These are phyloP conservation scores for Metopolophium dirhodum DNA, from an alignment of 1,140 invertebrate genomes.

Conservation along the genomic window DNA sequence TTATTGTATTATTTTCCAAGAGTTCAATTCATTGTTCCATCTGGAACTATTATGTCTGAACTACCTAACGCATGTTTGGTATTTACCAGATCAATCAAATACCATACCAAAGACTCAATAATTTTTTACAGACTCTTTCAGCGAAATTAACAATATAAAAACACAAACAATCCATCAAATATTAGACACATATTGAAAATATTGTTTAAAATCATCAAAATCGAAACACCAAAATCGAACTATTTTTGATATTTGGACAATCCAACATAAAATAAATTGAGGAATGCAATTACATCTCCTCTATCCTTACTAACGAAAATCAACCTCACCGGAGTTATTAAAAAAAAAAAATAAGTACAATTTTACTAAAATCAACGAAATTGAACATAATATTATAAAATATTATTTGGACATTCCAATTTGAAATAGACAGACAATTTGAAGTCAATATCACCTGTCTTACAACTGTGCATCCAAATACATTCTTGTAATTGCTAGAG, in stretches of 20 bases:
- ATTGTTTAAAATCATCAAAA: neutral
- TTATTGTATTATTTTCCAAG: neutral
- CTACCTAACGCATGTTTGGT: neutral
- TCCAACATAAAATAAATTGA: neutral
- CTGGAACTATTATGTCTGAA: neutral
- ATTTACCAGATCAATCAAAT: neutral
- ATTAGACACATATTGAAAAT: neutral
- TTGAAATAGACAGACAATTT: neutral
- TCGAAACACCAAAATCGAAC: neutral
- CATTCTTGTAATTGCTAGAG: neutral
- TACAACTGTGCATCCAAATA: neutral
- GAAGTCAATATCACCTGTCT: neutral
- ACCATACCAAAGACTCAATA: neutral
- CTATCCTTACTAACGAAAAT: neutral
- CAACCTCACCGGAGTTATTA: neutral
- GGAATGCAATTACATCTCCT: neutral
- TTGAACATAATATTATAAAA: neutral
- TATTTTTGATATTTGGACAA: fast-evolving
- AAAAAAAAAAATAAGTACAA: neutral
- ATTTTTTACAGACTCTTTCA: neutral
- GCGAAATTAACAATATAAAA: neutral
- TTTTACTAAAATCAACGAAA: neutral
- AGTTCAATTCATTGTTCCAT: neutral
- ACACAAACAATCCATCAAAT: neutral
- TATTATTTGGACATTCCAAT: neutral